Conservation (phyloP, 2,797 vertebrate species). For the Paguma larvata region DNA sequence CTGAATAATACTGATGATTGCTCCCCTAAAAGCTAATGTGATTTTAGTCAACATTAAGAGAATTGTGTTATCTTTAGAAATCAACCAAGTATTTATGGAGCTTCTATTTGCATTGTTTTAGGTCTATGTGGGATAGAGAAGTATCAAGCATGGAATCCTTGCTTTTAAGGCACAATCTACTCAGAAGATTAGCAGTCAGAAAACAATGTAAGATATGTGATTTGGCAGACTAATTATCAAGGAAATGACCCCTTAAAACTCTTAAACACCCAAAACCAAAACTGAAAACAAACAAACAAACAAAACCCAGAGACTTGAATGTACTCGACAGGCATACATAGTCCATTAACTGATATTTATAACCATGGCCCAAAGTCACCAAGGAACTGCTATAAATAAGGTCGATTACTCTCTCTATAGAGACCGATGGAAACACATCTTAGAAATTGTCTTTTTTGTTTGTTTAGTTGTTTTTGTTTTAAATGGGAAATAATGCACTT, state of each 20-base stretch:
- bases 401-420: not conserved
- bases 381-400: not conserved
- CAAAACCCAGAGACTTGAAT: not conserved
- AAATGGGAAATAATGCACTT: not conserved
- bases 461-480: constrained; percentile 43
- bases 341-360: not conserved
- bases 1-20: constrained; percentile 10
- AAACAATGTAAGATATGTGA: constrained; percentile 23
- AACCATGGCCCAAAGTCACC: not conserved
- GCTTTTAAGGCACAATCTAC: constrained; percentile 13
- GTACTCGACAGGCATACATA: not conserved
- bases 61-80: constrained; percentile 60
- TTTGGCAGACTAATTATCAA: constrained; percentile 6
- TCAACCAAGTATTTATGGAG: constrained; percentile 5
- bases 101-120: constrained; percentile 14
- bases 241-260: constrained; percentile 12
- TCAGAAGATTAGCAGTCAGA: constrained; percentile 33
- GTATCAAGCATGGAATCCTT: not conserved
- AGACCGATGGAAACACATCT: not conserved
- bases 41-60: not conserved
- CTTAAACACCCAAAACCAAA: not conserved
- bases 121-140: not conserved
- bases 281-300: not conserved
- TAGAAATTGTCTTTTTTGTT: not conserved
- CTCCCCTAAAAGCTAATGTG: not conserved